phyloP scores from a whole-genome alignment of 2,113 vertebrate genomes.

The Nestor notabilis region DNA sequence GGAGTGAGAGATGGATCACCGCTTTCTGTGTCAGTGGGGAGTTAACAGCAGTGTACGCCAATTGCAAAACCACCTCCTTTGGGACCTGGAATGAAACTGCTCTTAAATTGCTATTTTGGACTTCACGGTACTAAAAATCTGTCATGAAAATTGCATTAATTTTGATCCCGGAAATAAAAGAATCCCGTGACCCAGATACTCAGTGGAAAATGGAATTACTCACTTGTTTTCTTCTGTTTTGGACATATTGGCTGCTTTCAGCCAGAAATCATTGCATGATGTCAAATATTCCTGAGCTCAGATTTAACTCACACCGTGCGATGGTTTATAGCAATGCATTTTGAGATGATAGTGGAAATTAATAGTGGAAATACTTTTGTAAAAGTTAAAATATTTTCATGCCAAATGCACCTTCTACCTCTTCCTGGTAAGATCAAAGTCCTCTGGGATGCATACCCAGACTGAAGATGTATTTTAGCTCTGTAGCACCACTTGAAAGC shows the following conservation, averaged over 20 bases:
- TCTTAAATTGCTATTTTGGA: neutral
- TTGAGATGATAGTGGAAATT: neutral
- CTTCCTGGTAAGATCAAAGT: neutral
- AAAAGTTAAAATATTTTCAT: neutral
- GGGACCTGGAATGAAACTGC: neutral
- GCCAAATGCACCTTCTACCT: neutral
- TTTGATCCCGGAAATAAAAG: neutral
- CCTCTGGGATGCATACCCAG: too few species aligned
- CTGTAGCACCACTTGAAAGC: neutral
- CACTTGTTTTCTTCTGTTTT: constrained; percentile 47
- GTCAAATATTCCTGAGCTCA: neutral
- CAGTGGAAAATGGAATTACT: constrained; percentile 44
- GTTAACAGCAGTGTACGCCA: neutral
- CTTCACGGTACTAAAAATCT: neutral
- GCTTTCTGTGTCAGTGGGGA: neutral
- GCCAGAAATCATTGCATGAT: neutral
- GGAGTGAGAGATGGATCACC: neutral
- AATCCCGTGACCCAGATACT: neutral
- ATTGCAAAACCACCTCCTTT: neutral
- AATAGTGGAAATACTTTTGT: neutral
- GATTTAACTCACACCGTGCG: neutral
- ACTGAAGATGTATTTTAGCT: neutral
- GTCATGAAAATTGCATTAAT: neutral
- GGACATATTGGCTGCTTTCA: neutral
- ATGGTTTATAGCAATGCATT: neutral